These are phyloP conservation scores for Thera obeliscata DNA, from an alignment of 2,888 invertebrate species.

Conservation along the genomic window DNA sequence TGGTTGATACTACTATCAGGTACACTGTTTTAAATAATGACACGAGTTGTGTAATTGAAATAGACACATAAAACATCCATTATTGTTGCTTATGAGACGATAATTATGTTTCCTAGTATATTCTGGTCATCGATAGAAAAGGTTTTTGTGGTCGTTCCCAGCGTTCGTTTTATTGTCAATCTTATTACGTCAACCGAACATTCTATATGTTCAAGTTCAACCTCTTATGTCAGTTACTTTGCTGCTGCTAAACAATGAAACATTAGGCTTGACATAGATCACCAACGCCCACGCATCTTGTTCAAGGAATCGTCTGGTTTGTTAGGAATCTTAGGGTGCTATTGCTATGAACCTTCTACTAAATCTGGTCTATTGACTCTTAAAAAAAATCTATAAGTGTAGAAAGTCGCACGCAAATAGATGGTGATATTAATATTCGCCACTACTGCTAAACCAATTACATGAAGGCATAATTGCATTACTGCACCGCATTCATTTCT, in stretches of 20 bases:
- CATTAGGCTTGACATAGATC: slow-evolving; percentile 65
- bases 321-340: slow-evolving; percentile 21
- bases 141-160: not conserved
- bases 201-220: slow-evolving; percentile 73
- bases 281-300: slow-evolving; percentile 62
- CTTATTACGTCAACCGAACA: slow-evolving; percentile 34
- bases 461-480: slow-evolving; percentile 64
- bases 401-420: no score
- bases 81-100: slow-evolving; percentile 10
- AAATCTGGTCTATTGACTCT: not conserved
- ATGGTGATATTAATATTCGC: slow-evolving; percentile 20
- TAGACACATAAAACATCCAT: slow-evolving; percentile 36
- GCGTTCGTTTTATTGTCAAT: slow-evolving; percentile 4
- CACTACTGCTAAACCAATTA: slow-evolving; percentile 66
- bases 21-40: slow-evolving; percentile 36
- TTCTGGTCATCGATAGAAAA: not conserved
- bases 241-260: slow-evolving; percentile 65
- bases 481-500: slow-evolving; percentile 49
- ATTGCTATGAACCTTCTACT: slow-evolving; percentile 18
- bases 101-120: not conserved
- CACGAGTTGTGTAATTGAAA: slow-evolving; percentile 49
- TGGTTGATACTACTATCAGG: slow-evolving; percentile 46
- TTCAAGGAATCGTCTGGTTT: slow-evolving; percentile 41
- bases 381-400: not conserved
- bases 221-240: slow-evolving; percentile 52